These are phyloP conservation scores for Zophobas morio DNA, from an alignment of 1,140 invertebrate genomes.

Conservation along the genomic window DNA sequence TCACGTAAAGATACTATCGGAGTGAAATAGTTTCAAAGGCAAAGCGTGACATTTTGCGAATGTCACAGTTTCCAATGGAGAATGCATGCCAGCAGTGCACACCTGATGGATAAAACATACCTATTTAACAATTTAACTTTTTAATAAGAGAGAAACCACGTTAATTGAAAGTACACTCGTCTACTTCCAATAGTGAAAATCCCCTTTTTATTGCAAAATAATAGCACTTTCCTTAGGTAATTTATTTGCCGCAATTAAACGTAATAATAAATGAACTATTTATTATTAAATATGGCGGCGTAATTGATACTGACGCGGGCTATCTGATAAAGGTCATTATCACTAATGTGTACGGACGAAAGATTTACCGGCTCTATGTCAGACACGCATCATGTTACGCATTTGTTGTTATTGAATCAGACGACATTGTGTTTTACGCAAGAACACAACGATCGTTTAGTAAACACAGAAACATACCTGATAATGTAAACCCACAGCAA, in stretches of 20 bases:
- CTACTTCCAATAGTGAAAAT: constrained; percentile 1
- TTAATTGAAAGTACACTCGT: constrained; percentile 27
- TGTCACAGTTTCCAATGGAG: constrained; percentile 38
- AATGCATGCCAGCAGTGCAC: constrained; percentile 17
- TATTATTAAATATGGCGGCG: constrained; percentile 2
- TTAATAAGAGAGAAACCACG: constrained; percentile 18
- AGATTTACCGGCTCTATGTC: neutral
- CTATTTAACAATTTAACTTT: constrained; percentile 7
- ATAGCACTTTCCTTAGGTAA: constrained; percentile 17
- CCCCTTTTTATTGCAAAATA: constrained; percentile 2
- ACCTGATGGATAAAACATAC: constrained; percentile 22
- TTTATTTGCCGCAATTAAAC: constrained; percentile 8
- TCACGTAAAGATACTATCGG: constrained; percentile 18
- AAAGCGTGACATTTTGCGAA: constrained; percentile 40
- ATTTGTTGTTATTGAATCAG: neutral
- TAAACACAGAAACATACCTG: too few species aligned
- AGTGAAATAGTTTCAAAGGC: constrained; percentile 38
- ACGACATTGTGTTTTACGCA: neutral
- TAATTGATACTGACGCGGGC: neutral
- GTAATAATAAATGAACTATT: constrained; percentile 14
- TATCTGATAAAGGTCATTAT: neutral
- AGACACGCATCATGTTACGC: neutral
- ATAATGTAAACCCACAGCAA: too few species aligned
- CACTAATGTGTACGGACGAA: neutral
- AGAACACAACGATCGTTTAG: neutral